Evolutionary conservation across 2,113 vertebrate genomes (phyloP).

Genomic region (Pseudorectes ferrugineus): DNA sequence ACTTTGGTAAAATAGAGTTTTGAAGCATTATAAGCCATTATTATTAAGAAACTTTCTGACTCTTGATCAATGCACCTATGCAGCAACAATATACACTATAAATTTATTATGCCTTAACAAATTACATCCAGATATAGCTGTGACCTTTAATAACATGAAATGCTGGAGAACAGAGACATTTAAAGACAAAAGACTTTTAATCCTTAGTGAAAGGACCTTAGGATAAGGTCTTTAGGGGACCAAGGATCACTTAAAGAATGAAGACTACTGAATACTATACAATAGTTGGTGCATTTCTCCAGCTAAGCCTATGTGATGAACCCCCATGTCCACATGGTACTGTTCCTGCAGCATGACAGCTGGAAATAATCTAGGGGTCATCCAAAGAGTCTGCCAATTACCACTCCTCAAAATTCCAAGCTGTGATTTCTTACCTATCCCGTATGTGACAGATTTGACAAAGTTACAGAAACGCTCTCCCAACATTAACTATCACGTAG

Average conservation of each 20-base stretch:
- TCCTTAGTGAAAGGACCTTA: not conserved
- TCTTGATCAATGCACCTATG: not conserved
- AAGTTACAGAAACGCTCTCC: not conserved
- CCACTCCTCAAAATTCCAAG: not conserved
- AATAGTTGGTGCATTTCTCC: not conserved
- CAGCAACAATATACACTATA: not conserved
- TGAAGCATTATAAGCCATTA: not conserved
- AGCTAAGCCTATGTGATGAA: not conserved
- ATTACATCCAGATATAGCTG: not conserved
- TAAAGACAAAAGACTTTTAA: not conserved
- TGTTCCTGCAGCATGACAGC: not conserved
- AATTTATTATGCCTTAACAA: not conserved
- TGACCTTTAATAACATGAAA: not conserved
- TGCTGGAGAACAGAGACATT: not conserved
- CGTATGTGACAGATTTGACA: not conserved
- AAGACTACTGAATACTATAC: not conserved
- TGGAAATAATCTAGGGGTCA: not conserved
- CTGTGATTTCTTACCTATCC: not conserved
- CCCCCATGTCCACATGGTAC: not conserved
- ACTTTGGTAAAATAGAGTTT: not conserved
- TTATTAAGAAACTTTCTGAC: not conserved
- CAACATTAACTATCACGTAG: not conserved
- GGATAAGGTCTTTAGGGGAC: not conserved
- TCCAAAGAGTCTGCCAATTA: not conserved
- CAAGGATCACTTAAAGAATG: not conserved